Base-by-base conservation (phyloP, 2,888 invertebrate genomes). In the Myopa testacea region DNA sequence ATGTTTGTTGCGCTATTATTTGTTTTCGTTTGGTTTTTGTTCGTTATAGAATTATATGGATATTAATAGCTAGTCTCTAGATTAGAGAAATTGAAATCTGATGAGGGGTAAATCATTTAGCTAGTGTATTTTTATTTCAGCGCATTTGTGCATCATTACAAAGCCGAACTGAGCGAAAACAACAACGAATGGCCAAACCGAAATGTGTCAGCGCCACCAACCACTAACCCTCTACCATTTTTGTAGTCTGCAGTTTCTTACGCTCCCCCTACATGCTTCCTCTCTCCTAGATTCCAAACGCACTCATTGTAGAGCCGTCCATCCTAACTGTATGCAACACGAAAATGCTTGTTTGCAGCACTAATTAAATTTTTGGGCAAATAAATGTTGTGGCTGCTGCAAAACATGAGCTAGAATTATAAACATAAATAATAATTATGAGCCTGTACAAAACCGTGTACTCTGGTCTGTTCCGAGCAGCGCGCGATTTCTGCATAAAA, bases 331-430 rank as follows among this genome's bases (percentile, higher is more conserved):
- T 72, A 72, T 72, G 72, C 72, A 72, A 58, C 34, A 55, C n/a
- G 34, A 58, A 72, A 72, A 14, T 37, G 4, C 38, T 38, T 37
- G n/a, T 34, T 37, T 58, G 58, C 72, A 45, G 58, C 60, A 60
- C 60, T 73, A 63, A 73, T 73, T 62, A 73, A 73, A 73, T 73
- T 62, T 63, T 19, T 63, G 37, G 19, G 73, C 62, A 73, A 73
- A 73, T 62, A 73, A 63, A 71, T 37, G 58, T 10, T 52, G 34
- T 71, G 55, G 12, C 10, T 26, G 10, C 37, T 38, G 50, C 68
- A 52, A 19, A 69, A n/a, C 40, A 50, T 26, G 10, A 52, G 40
- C 34, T 8, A 2, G 55, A 58, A 71, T 58, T 37, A 71, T 55
- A 38, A 55, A 40, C 52, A 7, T 1, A 71, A 34, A 71, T 37